Base-by-base conservation (phyloP, 1,140 invertebrate genomes). In the Tetragonula clypearis region DNA sequence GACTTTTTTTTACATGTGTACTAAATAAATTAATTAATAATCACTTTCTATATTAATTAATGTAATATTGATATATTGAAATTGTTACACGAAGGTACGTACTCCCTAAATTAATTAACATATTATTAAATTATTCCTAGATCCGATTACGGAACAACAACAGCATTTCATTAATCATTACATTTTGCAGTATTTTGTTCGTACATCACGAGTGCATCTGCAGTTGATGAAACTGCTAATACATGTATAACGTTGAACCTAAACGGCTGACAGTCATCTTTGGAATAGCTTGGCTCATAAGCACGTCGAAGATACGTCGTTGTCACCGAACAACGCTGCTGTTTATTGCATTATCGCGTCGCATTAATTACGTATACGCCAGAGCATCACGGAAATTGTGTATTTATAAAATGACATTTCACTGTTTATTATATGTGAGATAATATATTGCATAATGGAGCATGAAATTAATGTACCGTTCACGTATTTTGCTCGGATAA, bases 361-460 rank as follows among this genome's bases (percentile, higher is more conserved):
- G 12, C 15, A 23, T 69, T 69, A 41, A 77, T 83, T 58, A 76
- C 41, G 19, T 15, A 35, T 35, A 23, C 41, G 19, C 6, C 1
- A 15, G n/a, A 23, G 30, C 30, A 66, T n/a, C 62, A 17, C 15
- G 62, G 23, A 77, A 66, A 56, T 75, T 82, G 58, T 65, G 49
- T 83, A 69, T 83, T 83, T 77, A 68, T 78, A 78, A 83, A 83
- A 78, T 60, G 73, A 53, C 81, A 19, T 83, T 83, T 78, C 65
- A 15, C 30, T 68, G 62, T 78, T 65, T 76, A 82, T 49, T 83
- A 69, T 23, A 23, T 15, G 60, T 2, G n/a, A 78, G 53, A 53
- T 77, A 77, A 77, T 83, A 41, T 35, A 23, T 26, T 58, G 49
- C 30, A 69, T 69, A 78, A 83, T 69, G 60, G 65, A n/a, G 53